A percentile compares a stretch with the other conserved stretches of the same genome.
phyloP scores from a whole-genome alignment of 1,140 invertebrate species.

The Hyposmocoma kahamanoa region DNA sequence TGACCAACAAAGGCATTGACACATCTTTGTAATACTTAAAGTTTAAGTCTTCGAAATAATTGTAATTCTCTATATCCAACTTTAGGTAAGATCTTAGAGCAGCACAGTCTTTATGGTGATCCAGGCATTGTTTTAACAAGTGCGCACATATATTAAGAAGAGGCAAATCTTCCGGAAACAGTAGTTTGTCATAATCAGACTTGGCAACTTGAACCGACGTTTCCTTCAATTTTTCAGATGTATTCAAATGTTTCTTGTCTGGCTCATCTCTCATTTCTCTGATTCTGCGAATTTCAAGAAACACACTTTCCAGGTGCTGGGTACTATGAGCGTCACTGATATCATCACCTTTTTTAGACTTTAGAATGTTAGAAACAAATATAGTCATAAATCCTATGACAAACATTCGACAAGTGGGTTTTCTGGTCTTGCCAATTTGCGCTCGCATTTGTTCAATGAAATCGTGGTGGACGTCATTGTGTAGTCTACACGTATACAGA shows the following conservation, averaged over 20 bases:
- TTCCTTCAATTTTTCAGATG: background rate
- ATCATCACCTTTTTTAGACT: background rate
- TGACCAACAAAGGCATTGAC: background rate
- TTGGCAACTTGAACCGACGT: background rate
- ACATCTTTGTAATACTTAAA: no score
- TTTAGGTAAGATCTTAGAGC: background rate
- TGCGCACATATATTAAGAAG: background rate
- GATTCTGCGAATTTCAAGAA: background rate
- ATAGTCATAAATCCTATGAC: background rate
- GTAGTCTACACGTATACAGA: constrained; percentile 21
- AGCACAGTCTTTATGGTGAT: background rate
- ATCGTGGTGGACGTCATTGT: background rate
- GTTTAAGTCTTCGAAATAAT: background rate
- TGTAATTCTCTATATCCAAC: background rate
- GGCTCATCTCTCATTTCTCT: background rate
- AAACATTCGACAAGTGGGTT: background rate
- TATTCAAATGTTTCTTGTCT: background rate
- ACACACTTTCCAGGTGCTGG: background rate
- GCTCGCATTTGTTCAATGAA: background rate
- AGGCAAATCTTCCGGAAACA: background rate
- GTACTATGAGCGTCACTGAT: no score
- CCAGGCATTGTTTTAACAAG: background rate
- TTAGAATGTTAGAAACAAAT: background rate
- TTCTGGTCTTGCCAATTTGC: background rate
- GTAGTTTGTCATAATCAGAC: background rate